Conservation (phyloP, 1,140 invertebrate genomes). For the Drosophila truncata region DNA sequence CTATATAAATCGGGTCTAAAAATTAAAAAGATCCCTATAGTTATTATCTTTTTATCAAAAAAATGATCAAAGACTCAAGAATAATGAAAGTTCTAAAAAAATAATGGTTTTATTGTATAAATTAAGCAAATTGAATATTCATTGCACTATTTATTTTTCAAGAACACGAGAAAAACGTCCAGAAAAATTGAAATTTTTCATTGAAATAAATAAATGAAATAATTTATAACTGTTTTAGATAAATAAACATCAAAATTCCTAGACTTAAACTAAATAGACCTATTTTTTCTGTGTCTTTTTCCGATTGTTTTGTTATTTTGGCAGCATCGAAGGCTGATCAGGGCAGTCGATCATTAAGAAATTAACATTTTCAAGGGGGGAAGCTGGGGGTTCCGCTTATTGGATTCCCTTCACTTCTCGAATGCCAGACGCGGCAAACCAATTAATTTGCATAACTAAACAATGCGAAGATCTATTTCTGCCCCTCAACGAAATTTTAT, state of each 20-base stretch:
- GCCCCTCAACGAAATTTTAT: constrained; percentile 33
- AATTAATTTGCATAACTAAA: constrained; percentile 81
- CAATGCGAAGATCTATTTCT: constrained; percentile 58
- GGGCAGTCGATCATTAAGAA: constrained; percentile 68
- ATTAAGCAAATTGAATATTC: too few relatives aligned
- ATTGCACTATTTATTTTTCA: neutral
- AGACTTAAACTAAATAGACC: too few relatives aligned
- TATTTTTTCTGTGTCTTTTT: constrained; percentile 12
- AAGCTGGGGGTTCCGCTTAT: constrained; percentile 48
- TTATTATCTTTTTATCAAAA: too few relatives aligned
- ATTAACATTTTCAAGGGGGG: constrained; percentile 64
- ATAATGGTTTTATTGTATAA: too few relatives aligned
- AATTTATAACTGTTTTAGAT: too few relatives aligned
- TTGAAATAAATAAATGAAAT: too few relatives aligned
- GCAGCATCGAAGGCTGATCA: constrained; percentile 47
- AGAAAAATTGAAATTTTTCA: too few relatives aligned
- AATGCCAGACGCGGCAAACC: constrained; percentile 48
- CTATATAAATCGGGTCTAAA: too few relatives aligned
- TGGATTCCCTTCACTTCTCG: constrained; percentile 69
- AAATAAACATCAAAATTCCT: too few relatives aligned
- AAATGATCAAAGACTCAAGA: too few relatives aligned
- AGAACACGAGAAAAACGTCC: neutral
- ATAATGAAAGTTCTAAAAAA: too few relatives aligned
- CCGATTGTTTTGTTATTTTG: constrained; percentile 38
- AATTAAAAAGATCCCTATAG: too few relatives aligned